Evolutionary conservation across 1,140 invertebrate genomes (phyloP).

Genomic region (Drosophila trapezifrons): DNA sequence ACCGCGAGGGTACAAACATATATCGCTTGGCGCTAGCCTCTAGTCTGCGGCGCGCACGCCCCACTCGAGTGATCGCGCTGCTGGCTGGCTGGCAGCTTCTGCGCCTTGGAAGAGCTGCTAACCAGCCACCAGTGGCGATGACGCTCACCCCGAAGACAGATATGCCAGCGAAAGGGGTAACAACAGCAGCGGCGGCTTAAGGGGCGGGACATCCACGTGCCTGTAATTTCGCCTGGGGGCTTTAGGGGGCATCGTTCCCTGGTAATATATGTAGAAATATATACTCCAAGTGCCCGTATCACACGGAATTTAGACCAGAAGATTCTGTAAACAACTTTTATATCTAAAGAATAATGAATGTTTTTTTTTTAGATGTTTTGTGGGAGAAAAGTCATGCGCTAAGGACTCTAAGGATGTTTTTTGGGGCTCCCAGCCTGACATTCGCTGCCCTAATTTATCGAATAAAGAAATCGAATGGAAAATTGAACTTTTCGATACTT

Average conservation of each 20-base stretch:
- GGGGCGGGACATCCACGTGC: conserved; percentile 4
- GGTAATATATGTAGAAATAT: background rate
- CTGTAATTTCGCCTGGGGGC: background rate
- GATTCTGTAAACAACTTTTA: too few relatives aligned
- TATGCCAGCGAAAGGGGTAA: background rate
- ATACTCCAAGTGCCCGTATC: background rate
- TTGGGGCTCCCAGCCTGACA: too few relatives aligned
- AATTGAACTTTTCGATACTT: too few relatives aligned
- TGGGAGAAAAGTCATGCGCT: too few relatives aligned
- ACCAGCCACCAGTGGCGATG: background rate
- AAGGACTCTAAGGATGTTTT: too few relatives aligned
- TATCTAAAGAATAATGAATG: too few relatives aligned
- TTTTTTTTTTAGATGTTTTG: too few relatives aligned
- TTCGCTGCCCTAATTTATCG: too few relatives aligned
- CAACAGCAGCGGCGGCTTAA: background rate
- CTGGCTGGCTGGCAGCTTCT: background rate
- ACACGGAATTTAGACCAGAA: background rate
- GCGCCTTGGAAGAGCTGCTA: conserved; percentile 6
- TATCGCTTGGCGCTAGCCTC: conserved; percentile 3
- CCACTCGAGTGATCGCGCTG: conserved; percentile 21
- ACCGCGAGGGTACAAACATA: background rate
- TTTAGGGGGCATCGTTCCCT: background rate
- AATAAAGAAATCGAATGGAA: too few relatives aligned
- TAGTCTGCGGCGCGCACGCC: conserved; percentile 11
- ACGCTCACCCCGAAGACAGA: background rate